Evolutionary conservation across 2,797 vertebrate genomes (phyloP), one percentile per base, ranked within the genome.

Genomic region (Amazonetta brasiliensis): DNA sequence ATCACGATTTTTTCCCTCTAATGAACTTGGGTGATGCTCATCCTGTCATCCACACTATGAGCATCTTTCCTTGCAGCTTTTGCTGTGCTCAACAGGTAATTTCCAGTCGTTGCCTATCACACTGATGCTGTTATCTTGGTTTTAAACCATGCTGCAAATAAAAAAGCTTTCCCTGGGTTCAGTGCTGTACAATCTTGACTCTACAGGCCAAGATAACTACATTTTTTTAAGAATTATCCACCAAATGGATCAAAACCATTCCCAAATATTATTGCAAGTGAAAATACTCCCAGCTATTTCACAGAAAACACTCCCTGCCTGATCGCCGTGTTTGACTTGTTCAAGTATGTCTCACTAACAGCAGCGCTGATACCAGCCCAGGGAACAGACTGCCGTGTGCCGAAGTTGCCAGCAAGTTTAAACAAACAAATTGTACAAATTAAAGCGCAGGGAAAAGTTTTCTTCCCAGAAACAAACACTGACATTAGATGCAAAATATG

Each of bases 341-440:
- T 72, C 50, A 90, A 92, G 67, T 13, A 37, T 78, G 71, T 94
- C 83, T 28, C 69, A 60, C 64, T 87, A 94, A 88, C 22, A 87
- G 80, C 82, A 95, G 83, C 71, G 31, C 64, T 83, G 89, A 94
- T 82, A 93, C 78, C 3, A 92, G 81, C 89, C 90, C 37, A 93
- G 26, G 84, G 75, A 89, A 11, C 88, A 90, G 86, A 64, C 72
- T 90, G 58, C 59, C 84, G 80, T 25, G 72, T 78, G 89, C 93
- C 75, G 44, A 90, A 95, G 58, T 55, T 85, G 94, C 94, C 94
- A 96, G 26, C 62, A 87, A 96, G 78, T 93, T 95, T 95, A 95
- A 96, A 95, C 90, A 94, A 96, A 94, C 94, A 97, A 96, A 96
- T 95, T 95, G 82, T 87, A 95, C 72, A 95, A 96, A 94, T 89